A percentile compares a stretch with the other conserved stretches of the same genome.
Evolutionary conservation across 2,113 vertebrate genomes (phyloP).

Genomic region (Oreotrochilus melanogaster): DNA sequence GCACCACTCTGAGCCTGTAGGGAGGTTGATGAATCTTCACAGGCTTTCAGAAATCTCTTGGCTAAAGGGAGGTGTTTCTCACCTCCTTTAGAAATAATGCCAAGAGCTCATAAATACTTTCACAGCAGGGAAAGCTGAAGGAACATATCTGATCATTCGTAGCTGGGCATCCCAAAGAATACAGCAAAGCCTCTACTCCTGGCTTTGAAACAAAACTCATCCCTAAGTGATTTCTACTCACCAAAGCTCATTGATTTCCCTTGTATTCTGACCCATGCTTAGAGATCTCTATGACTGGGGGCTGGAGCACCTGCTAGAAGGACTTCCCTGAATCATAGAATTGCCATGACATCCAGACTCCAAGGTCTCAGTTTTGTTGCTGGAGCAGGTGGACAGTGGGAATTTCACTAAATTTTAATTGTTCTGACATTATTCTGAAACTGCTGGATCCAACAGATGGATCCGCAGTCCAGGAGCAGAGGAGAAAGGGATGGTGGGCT

Average conservation of each 20-base stretch:
- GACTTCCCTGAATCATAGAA: not conserved
- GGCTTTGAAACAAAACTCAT: not conserved
- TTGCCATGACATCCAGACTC: not conserved
- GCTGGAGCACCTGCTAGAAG: not conserved
- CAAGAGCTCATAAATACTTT: not conserved
- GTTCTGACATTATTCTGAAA: not conserved
- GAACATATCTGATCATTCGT: not conserved
- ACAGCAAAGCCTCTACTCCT: not conserved
- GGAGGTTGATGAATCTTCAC: not conserved
- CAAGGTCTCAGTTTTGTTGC: not conserved
- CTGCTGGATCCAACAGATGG: not conserved
- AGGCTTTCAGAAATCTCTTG: constrained; percentile 8
- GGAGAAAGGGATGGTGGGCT: not conserved
- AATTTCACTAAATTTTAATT: not conserved
- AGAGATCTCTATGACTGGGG: not conserved
- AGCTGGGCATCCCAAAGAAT: not conserved
- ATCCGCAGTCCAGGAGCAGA: fast-evolving
- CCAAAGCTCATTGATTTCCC: not conserved
- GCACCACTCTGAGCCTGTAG: not conserved
- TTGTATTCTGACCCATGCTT: not conserved
- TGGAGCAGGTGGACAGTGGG: not conserved
- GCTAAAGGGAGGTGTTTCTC: not conserved
- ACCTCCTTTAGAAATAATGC: not conserved
- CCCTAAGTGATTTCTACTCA: not conserved
- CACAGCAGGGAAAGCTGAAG: not conserved